Evolutionary conservation across 1,140 invertebrate species (phyloP).

Genomic region (Rhopalosiphum padi): DNA sequence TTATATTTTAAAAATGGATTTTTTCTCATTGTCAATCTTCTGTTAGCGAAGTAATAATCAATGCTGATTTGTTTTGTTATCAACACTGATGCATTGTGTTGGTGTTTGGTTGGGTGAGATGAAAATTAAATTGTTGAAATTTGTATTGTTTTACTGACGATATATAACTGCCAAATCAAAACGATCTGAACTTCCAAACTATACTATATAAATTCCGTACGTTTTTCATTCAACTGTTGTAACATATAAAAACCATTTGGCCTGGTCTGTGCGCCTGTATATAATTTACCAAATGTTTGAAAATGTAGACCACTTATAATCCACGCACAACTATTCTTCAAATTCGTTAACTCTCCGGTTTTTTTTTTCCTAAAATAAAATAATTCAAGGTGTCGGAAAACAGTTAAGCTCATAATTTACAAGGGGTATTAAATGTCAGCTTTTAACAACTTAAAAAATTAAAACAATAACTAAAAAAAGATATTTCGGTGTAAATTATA

Average conservation of each 20-base stretch:
- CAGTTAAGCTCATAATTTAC: not conserved
- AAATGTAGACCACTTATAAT: slow-evolving; percentile 8
- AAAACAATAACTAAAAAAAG: not conserved
- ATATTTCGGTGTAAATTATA: not conserved
- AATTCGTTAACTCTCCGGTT: not conserved
- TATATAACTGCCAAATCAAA: slow-evolving; percentile 10
- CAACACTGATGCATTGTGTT: not conserved
- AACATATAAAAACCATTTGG: not conserved
- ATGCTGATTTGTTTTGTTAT: not conserved
- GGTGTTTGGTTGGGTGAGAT: not conserved
- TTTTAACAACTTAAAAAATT: not conserved
- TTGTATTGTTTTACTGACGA: not conserved
- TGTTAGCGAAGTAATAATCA: not conserved
- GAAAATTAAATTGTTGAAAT: slow-evolving; percentile 18
- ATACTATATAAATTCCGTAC: not conserved
- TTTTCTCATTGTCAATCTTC: not conserved
- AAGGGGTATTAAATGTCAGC: not conserved
- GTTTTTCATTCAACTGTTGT: not conserved
- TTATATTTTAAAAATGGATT: not conserved
- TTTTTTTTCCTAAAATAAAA: not conserved
- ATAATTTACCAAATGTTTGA: slow-evolving; percentile 1
- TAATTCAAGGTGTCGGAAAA: slow-evolving; percentile 4
- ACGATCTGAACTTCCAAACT: not conserved
- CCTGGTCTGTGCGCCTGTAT: not conserved
- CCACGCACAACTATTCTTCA: not conserved